A percentile compares a stretch with the other conserved stretches of the same genome.
phyloP scores from a whole-genome alignment of 2,888 invertebrate species.

The Lucinisca nassula region DNA sequence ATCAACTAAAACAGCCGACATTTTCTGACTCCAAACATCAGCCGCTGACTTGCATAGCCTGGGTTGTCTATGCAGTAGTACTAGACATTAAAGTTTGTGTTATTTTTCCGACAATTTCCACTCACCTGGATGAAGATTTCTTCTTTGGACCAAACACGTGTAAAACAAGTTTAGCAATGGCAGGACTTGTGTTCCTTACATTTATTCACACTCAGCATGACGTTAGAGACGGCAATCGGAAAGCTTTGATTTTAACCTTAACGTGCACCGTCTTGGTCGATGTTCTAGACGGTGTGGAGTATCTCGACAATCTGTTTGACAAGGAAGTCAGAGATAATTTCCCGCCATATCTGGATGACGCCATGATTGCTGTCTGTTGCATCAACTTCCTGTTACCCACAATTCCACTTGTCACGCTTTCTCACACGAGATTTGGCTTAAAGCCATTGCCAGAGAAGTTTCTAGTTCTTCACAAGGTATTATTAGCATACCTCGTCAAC shows the following conservation, averaged over 20 bases:
- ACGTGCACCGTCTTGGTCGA: slow-evolving; percentile 89
- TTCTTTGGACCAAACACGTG: slow-evolving; percentile 81
- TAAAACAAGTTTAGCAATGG: slow-evolving; percentile 87
- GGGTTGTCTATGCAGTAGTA: slow-evolving; percentile 89
- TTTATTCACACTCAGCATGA: slow-evolving; percentile 90
- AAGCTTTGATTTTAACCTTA: slow-evolving; percentile 89
- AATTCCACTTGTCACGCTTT: slow-evolving; percentile 89
- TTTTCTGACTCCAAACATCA: slow-evolving; percentile 51
- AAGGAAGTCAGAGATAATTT: slow-evolving; percentile 75
- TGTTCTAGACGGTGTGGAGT: slow-evolving; percentile 90
- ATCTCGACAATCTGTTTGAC: slow-evolving; percentile 89
- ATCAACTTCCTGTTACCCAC: slow-evolving; percentile 90
- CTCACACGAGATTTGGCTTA: slow-evolving; percentile 88
- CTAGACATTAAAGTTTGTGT: slow-evolving; percentile 89
- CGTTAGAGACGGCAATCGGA: slow-evolving; percentile 88
- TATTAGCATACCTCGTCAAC: slow-evolving; percentile 89
- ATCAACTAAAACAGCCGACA: not conserved
- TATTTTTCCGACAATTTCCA: slow-evolving; percentile 88
- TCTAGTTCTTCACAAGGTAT: slow-evolving; percentile 87
- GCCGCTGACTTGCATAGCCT: slow-evolving; percentile 88
- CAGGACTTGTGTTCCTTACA: slow-evolving; percentile 89
- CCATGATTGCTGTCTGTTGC: slow-evolving; percentile 89
- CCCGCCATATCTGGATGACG: slow-evolving; percentile 86
- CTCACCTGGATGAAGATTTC: slow-evolving; percentile 82
- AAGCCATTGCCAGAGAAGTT: slow-evolving; percentile 79